A percentile compares a stretch with the other conserved stretches of the same genome.
These are phyloP conservation scores for Carduelis carduelis DNA, from an alignment of 2,797 vertebrate species.

Conservation along the genomic window DNA sequence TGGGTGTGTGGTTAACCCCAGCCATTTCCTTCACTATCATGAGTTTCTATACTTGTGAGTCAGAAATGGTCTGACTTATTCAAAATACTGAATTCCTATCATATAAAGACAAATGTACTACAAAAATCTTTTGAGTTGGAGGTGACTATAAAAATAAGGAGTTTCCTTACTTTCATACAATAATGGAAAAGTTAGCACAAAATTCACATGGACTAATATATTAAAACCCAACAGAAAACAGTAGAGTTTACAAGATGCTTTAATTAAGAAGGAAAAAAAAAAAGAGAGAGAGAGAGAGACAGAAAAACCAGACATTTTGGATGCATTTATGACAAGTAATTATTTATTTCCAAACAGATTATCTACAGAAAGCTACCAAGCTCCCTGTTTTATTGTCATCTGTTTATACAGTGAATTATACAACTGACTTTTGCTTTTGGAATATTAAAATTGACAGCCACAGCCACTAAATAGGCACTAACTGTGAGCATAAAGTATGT, in stretches of 20 bases:
- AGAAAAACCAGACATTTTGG: neutral
- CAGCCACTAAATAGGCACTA: slow-evolving; percentile 35
- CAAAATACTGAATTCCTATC: slow-evolving; percentile 50
- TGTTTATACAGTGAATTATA: neutral
- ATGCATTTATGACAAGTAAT: neutral
- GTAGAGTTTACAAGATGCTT: neutral
- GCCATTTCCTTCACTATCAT: slow-evolving; percentile 37
- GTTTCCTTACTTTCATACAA: neutral
- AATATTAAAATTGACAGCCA: slow-evolving; percentile 19
- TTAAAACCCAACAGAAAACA: neutral
- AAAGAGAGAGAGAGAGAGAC: neutral
- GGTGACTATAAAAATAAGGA: neutral
- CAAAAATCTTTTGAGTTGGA: slow-evolving; percentile 23
- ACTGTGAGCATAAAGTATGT: slow-evolving; percentile 22
- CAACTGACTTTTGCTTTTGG: slow-evolving; percentile 8
- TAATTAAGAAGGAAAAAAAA: neutral
- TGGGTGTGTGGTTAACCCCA: slow-evolving; percentile 13
- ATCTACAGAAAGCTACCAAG: neutral
- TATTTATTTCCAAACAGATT: neutral
- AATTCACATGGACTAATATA: neutral
- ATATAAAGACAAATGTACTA: neutral
- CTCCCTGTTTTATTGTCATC: neutral
- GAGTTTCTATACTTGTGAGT: slow-evolving; percentile 35
- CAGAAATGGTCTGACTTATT: slow-evolving; percentile 22
- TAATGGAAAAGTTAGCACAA: neutral